A percentile compares a stretch with the other conserved stretches of the same genome.
These are phyloP conservation scores for Rhinoderma darwinii DNA, from an alignment of 2,113 vertebrate genomes.

Conservation along the genomic window DNA sequence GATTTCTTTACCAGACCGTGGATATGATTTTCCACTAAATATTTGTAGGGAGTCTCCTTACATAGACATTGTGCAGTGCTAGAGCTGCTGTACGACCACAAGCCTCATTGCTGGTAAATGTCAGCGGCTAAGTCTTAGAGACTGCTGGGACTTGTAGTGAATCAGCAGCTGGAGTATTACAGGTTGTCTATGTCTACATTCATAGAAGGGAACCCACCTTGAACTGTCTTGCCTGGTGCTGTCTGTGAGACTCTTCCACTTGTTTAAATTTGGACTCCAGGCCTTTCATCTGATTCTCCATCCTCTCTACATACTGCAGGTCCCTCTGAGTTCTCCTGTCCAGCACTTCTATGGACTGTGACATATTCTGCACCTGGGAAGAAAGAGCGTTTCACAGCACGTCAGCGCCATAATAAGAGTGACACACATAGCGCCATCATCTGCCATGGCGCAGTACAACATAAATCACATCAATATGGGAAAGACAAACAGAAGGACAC, in stretches of 20 bases:
- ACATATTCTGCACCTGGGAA: conserved; percentile 97
- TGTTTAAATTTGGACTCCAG: conserved; percentile 96
- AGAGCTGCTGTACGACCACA: no score
- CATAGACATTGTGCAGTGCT: background rate
- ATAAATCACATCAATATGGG: no score
- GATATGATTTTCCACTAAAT: background rate
- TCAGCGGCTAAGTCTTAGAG: background rate
- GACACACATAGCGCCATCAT: background rate
- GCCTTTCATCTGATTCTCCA: conserved; percentile 97
- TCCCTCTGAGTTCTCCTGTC: conserved; percentile 96
- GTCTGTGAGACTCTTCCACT: conserved; percentile 97
- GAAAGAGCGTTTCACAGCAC: conserved; percentile 27
- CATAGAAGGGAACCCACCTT: conserved; percentile 78
- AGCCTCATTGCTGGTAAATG: background rate
- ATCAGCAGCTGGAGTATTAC: background rate
- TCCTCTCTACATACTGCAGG: conserved; percentile 97
- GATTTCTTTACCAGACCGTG: background rate
- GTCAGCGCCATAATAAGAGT: no score
- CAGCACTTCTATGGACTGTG: conserved; percentile 97
- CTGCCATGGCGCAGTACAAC: background rate
- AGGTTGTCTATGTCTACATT: background rate
- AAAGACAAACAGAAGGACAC: no score
- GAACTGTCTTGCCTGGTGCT: conserved; percentile 98
- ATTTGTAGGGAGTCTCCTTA: background rate
- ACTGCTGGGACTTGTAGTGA: background rate